phyloP scores from a whole-genome alignment of 2,888 invertebrate species.

The Phragmatobia fuliginosa region DNA sequence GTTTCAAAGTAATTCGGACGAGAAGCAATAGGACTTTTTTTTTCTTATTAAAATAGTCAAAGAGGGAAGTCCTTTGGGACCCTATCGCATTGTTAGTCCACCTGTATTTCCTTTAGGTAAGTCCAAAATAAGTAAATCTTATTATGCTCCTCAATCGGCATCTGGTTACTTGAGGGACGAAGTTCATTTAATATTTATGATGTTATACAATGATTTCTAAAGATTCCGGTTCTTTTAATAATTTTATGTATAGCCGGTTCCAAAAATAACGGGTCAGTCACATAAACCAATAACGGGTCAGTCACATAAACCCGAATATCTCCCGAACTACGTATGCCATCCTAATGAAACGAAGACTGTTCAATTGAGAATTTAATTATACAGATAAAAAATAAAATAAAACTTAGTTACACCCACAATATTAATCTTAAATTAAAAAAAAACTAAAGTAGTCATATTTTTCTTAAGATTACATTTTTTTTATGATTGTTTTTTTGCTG shows the following conservation, averaged over 20 bases:
- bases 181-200: constrained; percentile 74
- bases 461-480: too few relatives aligned
- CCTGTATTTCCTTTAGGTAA: constrained; percentile 77
- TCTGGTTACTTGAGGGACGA: constrained; percentile 76
- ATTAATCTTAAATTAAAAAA: too few relatives aligned
- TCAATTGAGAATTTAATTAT: too few relatives aligned
- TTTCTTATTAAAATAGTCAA: constrained; percentile 83
- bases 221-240: constrained; percentile 30
- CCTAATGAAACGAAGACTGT: too few relatives aligned
- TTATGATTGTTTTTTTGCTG: too few relatives aligned
- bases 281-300: too few relatives aligned
- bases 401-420: too few relatives aligned
- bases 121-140: constrained; percentile 79
- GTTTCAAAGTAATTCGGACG: constrained; percentile 79
- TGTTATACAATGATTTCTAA: constrained; percentile 53
- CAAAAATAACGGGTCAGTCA: too few relatives aligned
- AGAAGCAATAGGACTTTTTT: constrained; percentile 70
- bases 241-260: constrained; percentile 5
- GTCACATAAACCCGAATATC: too few relatives aligned
- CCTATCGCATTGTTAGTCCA: constrained; percentile 75
- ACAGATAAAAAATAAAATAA: too few relatives aligned
- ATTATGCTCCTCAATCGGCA: constrained; percentile 78
- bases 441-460: too few relatives aligned
- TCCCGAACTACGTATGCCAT: too few relatives aligned
- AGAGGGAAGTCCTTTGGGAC: constrained; percentile 72